These are phyloP conservation scores for Eustalomyia histrio DNA, from an alignment of 2,888 invertebrate species.

Conservation along the genomic window DNA sequence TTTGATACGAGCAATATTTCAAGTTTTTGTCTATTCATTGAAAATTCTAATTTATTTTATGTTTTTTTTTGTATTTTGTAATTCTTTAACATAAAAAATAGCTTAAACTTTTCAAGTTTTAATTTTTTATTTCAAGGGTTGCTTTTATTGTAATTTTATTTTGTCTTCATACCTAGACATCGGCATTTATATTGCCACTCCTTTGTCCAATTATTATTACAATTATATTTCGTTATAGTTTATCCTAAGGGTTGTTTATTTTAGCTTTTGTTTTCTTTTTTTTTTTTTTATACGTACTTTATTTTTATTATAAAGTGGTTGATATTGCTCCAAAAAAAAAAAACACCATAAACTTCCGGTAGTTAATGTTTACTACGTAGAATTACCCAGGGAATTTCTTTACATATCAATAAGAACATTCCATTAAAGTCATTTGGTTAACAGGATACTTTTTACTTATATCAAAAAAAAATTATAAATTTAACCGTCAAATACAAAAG, in stretches of 20 bases:
- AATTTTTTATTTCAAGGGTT: conserved; percentile 18
- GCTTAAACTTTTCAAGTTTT: conserved; percentile 4
- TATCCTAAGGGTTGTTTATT: conserved; percentile 34
- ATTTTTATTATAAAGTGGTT: not conserved
- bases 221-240: conserved; percentile 35
- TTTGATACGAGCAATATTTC: no score
- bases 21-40: not conserved
- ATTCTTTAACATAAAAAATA: not conserved
- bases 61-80: not conserved
- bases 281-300: not conserved
- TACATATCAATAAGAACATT: conserved; percentile 25
- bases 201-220: conserved; percentile 37
- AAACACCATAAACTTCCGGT: conserved; percentile 22
- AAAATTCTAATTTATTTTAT: not conserved
- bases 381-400: conserved; percentile 17
- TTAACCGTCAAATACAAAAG: no score
- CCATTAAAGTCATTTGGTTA: conserved; percentile 24
- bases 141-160: conserved; percentile 6
- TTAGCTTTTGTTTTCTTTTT: not conserved
- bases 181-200: conserved; percentile 38
- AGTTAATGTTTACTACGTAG: conserved; percentile 19
- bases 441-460: no score
- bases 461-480: no score
- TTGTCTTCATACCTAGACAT: conserved; percentile 14
- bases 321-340: not conserved